A percentile compares a stretch with the other conserved stretches of the same genome.
phyloP scores from a whole-genome alignment of 1,140 invertebrate genomes.

The Drosophila lacertosa region DNA sequence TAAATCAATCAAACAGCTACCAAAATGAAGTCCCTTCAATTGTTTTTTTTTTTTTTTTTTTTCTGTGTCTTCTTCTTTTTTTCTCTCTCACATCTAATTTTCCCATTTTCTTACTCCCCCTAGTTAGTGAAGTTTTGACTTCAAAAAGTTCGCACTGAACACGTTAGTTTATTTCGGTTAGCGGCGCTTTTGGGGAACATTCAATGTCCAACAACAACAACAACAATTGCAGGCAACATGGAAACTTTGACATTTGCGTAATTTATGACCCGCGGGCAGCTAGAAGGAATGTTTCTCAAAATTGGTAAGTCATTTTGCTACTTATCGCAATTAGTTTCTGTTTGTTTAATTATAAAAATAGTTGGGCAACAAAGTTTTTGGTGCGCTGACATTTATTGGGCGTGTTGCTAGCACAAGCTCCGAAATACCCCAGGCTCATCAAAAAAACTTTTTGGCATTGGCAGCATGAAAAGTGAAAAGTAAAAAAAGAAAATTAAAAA shows the following conservation, averaged over 20 bases:
- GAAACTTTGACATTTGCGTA: conserved; percentile 60
- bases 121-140: no score
- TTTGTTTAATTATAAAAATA: conserved; percentile 77
- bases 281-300: conserved; percentile 32
- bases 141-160: no score
- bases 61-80: no score
- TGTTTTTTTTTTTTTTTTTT: not conserved
- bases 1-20: conserved; percentile 38
- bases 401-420: conserved; percentile 27
- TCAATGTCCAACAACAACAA: not conserved
- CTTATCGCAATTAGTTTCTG: conserved; percentile 72
- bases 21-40: conserved; percentile 15
- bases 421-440: conserved; percentile 35
- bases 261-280: conserved; percentile 46
- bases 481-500: conserved; percentile 44
- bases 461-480: conserved; percentile 60
- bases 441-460: conserved; percentile 62
- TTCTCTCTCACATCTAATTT: no score
- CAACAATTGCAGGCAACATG: not conserved
- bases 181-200: not conserved
- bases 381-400: conserved; percentile 69
- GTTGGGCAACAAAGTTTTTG: conserved; percentile 65
- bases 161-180: no score
- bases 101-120: no score
- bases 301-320: conserved; percentile 48